These are phyloP conservation scores for Lumbricus terrestris DNA, from an alignment of 2,888 invertebrate genomes.

Conservation along the genomic window DNA sequence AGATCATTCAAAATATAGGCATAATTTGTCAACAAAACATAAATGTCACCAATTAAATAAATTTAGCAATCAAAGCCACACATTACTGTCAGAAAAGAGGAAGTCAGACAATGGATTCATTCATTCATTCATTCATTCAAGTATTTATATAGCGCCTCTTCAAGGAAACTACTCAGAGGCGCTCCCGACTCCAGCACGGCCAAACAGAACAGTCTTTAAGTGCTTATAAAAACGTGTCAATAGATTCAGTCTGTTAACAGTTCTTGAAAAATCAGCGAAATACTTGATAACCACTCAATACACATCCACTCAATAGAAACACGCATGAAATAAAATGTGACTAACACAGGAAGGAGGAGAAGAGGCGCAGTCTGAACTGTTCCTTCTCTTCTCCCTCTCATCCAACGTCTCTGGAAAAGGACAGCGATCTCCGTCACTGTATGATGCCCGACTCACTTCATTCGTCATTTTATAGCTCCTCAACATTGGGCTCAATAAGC, in stretches of 20 bases:
- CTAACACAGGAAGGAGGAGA: constrained; percentile 19
- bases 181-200: too few relatives aligned
- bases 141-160: too few relatives aligned
- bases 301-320: neutral
- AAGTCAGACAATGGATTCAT: too few relatives aligned
- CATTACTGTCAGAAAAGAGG: too few relatives aligned
- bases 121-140: too few relatives aligned
- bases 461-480: neutral
- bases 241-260: neutral
- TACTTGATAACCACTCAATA: neutral
- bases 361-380: constrained; percentile 23
- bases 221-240: neutral
- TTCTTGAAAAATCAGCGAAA: neutral
- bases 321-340: neutral
- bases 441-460: neutral
- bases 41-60: neutral
- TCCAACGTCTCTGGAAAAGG: constrained; percentile 25
- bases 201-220: too few relatives aligned
- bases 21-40: neutral
- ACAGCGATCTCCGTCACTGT: constrained; percentile 31
- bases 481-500: constrained; percentile 54
- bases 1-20: too few relatives aligned
- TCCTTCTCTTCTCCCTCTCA: constrained; percentile 27
- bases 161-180: too few relatives aligned
- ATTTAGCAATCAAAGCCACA: neutral